A percentile compares a stretch with the other conserved stretches of the same genome.
Conservation (phyloP, 2,113 vertebrate species). For the Anarhynchus alexandrinus region DNA sequence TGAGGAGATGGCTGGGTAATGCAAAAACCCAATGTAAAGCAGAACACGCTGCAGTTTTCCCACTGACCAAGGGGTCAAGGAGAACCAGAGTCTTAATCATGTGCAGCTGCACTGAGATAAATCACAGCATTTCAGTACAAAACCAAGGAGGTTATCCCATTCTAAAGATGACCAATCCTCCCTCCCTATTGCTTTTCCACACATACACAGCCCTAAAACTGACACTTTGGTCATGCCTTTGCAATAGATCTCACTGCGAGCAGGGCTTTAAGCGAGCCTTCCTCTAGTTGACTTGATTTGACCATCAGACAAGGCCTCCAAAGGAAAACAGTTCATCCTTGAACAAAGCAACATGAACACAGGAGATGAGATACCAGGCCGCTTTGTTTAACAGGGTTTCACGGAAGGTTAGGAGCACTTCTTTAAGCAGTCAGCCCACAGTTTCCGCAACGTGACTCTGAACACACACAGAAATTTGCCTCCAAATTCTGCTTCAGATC, state of each 20-base stretch:
- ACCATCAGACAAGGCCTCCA: not conserved
- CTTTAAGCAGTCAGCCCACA: not conserved
- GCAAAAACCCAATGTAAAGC: rapidly evolving
- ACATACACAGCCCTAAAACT: not conserved
- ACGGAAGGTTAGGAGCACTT: not conserved
- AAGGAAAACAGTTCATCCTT: not conserved
- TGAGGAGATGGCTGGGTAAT: not conserved
- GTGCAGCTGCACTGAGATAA: not conserved
- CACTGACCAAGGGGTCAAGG: not conserved
- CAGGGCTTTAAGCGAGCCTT: not conserved
- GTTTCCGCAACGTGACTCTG: too few relatives aligned
- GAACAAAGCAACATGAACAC: not conserved
- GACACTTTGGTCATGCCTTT: not conserved
- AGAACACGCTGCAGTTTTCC: not conserved
- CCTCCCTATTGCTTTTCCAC: not conserved
- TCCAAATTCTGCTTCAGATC: not conserved
- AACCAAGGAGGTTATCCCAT: not conserved
- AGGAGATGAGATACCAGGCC: not conserved
- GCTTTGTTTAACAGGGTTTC: not conserved
- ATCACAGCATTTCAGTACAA: not conserved
- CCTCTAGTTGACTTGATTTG: rapidly evolving
- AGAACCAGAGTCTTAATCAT: not conserved
- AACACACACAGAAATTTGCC: not conserved
- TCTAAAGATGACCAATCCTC: not conserved
- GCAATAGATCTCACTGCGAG: not conserved